Evolutionary conservation across 2,888 invertebrate genomes (phyloP).

Genomic region (Stenotaenia linearis): DNA sequence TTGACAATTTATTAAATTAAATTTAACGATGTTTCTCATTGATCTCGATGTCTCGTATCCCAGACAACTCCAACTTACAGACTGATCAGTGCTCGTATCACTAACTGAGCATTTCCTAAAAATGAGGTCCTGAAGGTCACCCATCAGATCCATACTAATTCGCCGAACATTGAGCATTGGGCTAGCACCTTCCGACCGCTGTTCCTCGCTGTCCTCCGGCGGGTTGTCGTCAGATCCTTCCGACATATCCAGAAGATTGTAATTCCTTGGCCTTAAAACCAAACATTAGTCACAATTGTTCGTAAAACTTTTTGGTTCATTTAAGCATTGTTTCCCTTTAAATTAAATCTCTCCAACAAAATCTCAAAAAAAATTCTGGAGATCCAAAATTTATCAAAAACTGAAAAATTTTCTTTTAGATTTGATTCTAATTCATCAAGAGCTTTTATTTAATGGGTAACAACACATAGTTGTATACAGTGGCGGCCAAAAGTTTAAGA

Average conservation of each 20-base stretch:
- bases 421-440: too few species aligned
- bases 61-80: neutral
- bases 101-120: constrained; percentile 47
- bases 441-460: too few species aligned
- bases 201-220: neutral
- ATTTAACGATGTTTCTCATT: too few species aligned
- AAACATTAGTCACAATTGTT: neutral
- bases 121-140: constrained; percentile 60
- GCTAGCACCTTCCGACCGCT: neutral
- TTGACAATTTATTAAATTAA: too few species aligned
- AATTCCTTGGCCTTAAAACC: constrained; percentile 24
- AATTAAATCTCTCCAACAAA: too few species aligned
- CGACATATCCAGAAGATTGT: constrained; percentile 30
- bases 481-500: too few species aligned
- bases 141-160: constrained; percentile 59
- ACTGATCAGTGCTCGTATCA: neutral
- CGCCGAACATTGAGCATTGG: constrained; percentile 48
- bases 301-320: neutral
- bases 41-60: too few species aligned
- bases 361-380: too few species aligned
- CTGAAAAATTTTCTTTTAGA: too few species aligned
- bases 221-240: neutral
- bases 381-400: too few species aligned
- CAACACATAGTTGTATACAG: too few species aligned
- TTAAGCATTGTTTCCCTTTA: too few species aligned